A percentile compares a stretch with the other conserved stretches of the same genome.
These are phyloP conservation scores for Fulmarus glacialis DNA, from an alignment of 2,113 vertebrate genomes.

Conservation along the genomic window DNA sequence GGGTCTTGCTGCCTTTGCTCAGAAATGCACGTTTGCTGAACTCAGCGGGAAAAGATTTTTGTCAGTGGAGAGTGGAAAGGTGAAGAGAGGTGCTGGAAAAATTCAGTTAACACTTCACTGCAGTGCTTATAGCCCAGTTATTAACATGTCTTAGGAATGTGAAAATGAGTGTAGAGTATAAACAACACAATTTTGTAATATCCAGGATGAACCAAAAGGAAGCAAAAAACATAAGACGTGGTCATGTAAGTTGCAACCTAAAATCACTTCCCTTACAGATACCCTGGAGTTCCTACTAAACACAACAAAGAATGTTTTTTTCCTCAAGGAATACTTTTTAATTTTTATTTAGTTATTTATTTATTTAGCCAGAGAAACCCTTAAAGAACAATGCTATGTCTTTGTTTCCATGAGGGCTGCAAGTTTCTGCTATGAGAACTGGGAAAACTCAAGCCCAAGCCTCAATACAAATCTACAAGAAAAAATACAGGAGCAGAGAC, in stretches of 20 bases:
- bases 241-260: neutral
- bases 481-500: fast-evolving
- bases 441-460: neutral
- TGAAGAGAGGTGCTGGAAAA: slow-evolving; percentile 5
- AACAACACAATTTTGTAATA: neutral
- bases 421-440: neutral
- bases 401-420: neutral
- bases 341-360: too few species aligned
- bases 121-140: neutral
- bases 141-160: neutral
- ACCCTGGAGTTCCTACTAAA: neutral
- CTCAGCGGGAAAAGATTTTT: neutral
- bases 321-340: neutral
- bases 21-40: neutral
- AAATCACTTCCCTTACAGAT: neutral
- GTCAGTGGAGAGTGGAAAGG: neutral
- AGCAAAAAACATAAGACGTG: fast-evolving
- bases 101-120: neutral
- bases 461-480: neutral
- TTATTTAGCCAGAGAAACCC: neutral
- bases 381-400: neutral
- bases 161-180: neutral
- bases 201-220: neutral
- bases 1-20: neutral
- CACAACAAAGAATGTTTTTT: neutral